Base-by-base conservation (phyloP, 2,888 invertebrate genomes). In the Bombylius major region DNA sequence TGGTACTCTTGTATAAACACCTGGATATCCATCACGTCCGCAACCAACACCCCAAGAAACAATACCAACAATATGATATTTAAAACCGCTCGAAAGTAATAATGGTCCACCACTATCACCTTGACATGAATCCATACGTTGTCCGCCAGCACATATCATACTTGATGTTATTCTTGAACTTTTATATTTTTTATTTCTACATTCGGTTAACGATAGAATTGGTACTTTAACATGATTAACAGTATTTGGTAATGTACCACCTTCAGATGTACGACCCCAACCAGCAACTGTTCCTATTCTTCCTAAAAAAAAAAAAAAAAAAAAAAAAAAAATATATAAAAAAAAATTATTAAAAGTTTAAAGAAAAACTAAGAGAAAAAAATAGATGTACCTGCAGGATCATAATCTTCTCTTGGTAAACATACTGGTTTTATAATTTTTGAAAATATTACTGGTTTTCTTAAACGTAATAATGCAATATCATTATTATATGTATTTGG, bases 51-150 rank as follows among this genome's bases (percentile, higher is more conserved):
- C 90, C 89, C 89, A 90, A 0, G 89, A 89, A 0, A 90, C 90
- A 62, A 89, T 86, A 42, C 90, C 90, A 54, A 87, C 84, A 55
- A 90, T 85, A 74, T 89, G 88, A 65, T 81, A 84, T 70, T 83
- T 87, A 57, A 87, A 86, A 42, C 84, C 86, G 62, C 82, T 82
- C 60, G 86, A 84, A 5, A 90, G 74, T 0, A 90, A 75, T 48
- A 91, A 75, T 1, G 91, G 91, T 0, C 91, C 91, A 14, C 91
- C 91, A 63, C 89, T 89, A 70, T 91, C 91, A 0, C 91, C 91
- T 73, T 91, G 91, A 65, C 91, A 92, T 0, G 90, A 90, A 72
- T 92, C 91, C 67, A 86, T 84, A 7, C 81, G 80, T 4, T 87
- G 86, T 60, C 82, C 80, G 13, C 91, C 91, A 9, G 91, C 91